Conservation (phyloP, 1,140 invertebrate genomes). For the Papilio dardanus region DNA sequence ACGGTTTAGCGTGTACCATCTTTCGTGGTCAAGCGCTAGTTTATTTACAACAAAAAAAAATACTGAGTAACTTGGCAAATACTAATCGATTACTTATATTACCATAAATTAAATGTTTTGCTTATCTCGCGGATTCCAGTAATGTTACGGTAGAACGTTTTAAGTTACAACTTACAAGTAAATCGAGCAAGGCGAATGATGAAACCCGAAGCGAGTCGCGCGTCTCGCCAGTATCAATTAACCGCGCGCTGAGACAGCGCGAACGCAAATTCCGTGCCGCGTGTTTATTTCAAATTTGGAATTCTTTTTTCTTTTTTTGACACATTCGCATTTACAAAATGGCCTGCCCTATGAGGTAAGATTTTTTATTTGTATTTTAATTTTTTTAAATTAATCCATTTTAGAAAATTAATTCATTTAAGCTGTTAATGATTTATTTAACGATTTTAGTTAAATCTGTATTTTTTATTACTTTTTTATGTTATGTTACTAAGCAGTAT, state of each 20-base stretch:
- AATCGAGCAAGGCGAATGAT: conserved; percentile 22
- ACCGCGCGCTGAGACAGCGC: conserved; percentile 9
- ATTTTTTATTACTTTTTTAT: too few relatives aligned
- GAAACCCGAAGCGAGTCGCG: conserved; percentile 18
- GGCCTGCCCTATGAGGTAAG: conserved; percentile 73
- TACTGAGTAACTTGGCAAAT: too few relatives aligned
- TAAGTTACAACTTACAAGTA: not conserved
- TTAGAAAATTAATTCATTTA: not conserved
- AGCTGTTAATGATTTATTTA: too few relatives aligned
- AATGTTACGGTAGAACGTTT: not conserved
- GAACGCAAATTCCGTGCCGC: not conserved
- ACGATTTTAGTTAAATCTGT: too few relatives aligned
- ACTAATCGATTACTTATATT: too few relatives aligned
- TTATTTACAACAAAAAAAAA: too few relatives aligned
- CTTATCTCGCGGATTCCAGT: conserved; percentile 15
- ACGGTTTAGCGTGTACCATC: too few relatives aligned
- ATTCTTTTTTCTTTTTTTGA: conserved; percentile 5
- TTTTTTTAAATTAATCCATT: conserved; percentile 26
- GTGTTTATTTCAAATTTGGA: conserved; percentile 26
- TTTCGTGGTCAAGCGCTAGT: too few relatives aligned
- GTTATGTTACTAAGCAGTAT: too few relatives aligned
- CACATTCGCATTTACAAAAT: conserved; percentile 45
- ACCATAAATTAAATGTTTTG: conserved; percentile 11
- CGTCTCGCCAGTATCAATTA: conserved; percentile 16
- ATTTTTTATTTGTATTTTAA: conserved; percentile 37